phyloP scores from a whole-genome alignment of 1,140 invertebrate species.

The Nilaparvata lugens region DNA sequence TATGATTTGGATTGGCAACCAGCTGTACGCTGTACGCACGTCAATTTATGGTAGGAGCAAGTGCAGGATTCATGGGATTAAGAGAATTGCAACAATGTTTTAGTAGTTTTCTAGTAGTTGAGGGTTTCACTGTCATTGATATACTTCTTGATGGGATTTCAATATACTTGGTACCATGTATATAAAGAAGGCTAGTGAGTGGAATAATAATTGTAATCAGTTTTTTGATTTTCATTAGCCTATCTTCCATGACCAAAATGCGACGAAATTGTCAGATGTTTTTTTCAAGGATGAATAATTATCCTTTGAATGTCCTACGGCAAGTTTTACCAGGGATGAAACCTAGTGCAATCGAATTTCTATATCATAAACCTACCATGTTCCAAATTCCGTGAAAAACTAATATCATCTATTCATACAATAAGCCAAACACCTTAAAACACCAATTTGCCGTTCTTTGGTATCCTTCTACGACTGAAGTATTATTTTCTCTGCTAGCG shows the following conservation, averaged over 20 bases:
- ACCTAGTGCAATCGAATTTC: no score
- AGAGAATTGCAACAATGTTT: neutral
- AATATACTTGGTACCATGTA: neutral
- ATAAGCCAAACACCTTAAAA: no score
- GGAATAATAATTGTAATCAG: neutral
- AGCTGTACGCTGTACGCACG: no score
- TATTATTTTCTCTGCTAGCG: no score
- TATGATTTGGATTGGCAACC: neutral
- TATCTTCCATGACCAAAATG: neutral
- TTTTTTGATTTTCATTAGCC: neutral
- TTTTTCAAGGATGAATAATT: no score
- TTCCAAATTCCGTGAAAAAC: no score
- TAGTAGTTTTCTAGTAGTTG: neutral
- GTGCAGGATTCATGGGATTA: neutral
- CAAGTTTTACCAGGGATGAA: no score
- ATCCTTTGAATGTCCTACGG: no score
- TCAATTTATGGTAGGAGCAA: neutral
- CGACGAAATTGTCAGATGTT: neutral
- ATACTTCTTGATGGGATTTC: neutral
- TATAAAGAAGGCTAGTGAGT: neutral
- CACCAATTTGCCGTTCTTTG: no score
- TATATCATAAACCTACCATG: no score
- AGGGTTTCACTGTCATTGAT: neutral
- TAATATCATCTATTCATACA: no score
- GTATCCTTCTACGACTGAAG: no score